A percentile compares a stretch with the other conserved stretches of the same genome.
phyloP scores from a whole-genome alignment of 2,888 invertebrate genomes.

The Patella depressa region DNA sequence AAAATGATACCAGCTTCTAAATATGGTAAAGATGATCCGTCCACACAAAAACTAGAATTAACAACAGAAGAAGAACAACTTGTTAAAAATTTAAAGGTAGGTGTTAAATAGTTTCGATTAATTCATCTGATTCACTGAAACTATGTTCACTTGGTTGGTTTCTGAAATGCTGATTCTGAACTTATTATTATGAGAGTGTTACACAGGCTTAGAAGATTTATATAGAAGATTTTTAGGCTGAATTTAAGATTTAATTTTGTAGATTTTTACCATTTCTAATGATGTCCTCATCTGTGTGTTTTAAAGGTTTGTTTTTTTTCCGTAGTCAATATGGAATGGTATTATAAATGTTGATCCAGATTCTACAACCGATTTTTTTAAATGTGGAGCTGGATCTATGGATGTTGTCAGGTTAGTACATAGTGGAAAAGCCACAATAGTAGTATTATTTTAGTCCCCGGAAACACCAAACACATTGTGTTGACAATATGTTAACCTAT shows the following conservation, averaged over 20 bases:
- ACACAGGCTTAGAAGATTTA: neutral
- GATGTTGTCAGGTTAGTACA: constrained; percentile 84
- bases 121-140: too few species aligned
- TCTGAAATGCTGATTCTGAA: too few species aligned
- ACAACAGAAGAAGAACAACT: constrained; percentile 77
- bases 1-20: constrained; percentile 85
- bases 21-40: constrained; percentile 78
- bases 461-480: too few species aligned
- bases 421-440: neutral
- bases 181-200: neutral
- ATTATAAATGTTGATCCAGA: constrained; percentile 81
- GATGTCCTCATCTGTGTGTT: neutral
- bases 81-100: constrained; percentile 75
- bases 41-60: constrained; percentile 71
- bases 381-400: constrained; percentile 97
- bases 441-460: neutral
- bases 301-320: neutral
- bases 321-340: constrained; percentile 84
- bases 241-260: neutral
- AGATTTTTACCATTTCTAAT: neutral
- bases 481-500: too few species aligned
- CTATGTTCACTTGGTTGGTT: too few species aligned
- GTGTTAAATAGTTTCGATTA: neutral
- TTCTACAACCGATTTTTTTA: constrained; percentile 91
- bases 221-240: neutral